Base-by-base conservation (phyloP, 2,888 invertebrate genomes). In the Tinea pellionella region DNA sequence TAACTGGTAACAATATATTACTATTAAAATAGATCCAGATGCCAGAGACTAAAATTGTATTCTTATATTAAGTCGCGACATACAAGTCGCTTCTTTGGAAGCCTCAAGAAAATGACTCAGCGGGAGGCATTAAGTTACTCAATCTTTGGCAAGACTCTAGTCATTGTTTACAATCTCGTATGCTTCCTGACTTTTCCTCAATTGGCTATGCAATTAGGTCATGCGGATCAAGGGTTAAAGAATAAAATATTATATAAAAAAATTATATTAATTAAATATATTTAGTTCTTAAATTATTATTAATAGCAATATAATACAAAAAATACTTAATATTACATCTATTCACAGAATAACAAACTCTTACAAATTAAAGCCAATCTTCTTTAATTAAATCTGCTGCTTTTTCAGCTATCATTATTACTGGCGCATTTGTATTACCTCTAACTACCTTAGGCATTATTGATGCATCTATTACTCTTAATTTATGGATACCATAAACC, bases 321-420 rank as follows among this genome's bases (percentile, higher is more conserved):
- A 37, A 6, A 12, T 7, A 9, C 37, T 37, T 37, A 37, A 37
- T 2, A 9, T 37, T 6, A 37, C 2, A 24, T 3, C 24, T 24
- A 24, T 24, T 24, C 24, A 24, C 24, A 24, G 6, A 24, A 24
- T 24, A 24, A 6, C 24, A 24, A 24, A 24, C 24, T 16, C 13
- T 16, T 2, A 53, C 1, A 53, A 53, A 19, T 57, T 57, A 57
- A 15, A 57, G 24, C 80, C 82, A 81, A 62, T 84, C 81, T 68
- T 92, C 89, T 70, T 93, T 93, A 59, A 94, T 92, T 85, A 94
- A 89, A 75, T 96, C 94, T 0, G 93, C 89, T 0, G 90, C 93
- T 66, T 94, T 94, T 71, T 96, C 96, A 0, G 91, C 96, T 60
- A 96, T 94, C 95, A 96, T 96, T 12, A 96, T 92, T 0, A 91